phyloP scores from a whole-genome alignment of 2,113 vertebrate species.

The Panthera leo region DNA sequence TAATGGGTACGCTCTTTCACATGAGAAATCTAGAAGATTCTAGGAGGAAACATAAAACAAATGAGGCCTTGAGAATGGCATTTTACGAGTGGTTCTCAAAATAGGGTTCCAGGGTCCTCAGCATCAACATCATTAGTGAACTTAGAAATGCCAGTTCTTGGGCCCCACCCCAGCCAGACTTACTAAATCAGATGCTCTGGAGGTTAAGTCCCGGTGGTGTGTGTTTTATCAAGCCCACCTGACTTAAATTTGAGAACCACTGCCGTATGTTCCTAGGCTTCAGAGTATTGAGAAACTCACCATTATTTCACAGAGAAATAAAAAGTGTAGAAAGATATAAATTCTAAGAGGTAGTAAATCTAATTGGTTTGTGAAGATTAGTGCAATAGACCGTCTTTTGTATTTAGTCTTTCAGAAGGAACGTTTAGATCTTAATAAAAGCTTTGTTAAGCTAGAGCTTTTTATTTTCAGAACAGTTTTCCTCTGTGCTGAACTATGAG shows the following conservation, averaged over 20 bases:
- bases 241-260: not conserved
- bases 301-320: not conserved
- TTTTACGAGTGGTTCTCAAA: not conserved
- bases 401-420: constrained; percentile 37
- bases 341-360: constrained; percentile 10
- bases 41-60: not conserved
- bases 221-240: not conserved
- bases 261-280: not conserved
- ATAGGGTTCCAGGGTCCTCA: not conserved
- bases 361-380: constrained; percentile 54
- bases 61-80: not conserved
- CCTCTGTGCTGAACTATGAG: constrained; percentile 39
- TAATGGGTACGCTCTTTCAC: not conserved
- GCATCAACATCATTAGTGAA: not conserved
- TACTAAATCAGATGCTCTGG: not conserved
- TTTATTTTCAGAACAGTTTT: constrained; percentile 62
- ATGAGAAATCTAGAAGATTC: not conserved
- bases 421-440: constrained; percentile 51
- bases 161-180: not conserved
- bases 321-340: not conserved
- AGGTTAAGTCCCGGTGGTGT: not conserved
- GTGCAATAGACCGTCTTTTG: constrained; percentile 52
- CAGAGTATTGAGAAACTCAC: not conserved
- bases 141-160: not conserved
- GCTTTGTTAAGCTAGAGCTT: constrained; percentile 61